Percentiles rank a stretch among this genome's conserved stretches.
These are phyloP conservation scores for Drosophila stalkeri DNA, from an alignment of 2,888 invertebrate species.

Conservation along the genomic window DNA sequence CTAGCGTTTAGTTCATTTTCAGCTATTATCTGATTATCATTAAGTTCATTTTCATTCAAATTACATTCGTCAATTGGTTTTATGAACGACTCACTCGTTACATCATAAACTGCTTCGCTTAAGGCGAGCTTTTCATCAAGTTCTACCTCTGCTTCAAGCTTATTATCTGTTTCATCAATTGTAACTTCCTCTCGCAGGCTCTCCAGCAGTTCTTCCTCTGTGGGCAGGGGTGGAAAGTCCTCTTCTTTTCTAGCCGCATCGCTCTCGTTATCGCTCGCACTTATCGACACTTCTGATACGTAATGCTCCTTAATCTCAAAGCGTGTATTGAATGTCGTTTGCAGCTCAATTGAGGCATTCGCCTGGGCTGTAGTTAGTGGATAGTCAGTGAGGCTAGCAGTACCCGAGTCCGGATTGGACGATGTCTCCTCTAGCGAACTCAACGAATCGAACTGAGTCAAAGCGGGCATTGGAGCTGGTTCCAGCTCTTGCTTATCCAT, in stretches of 20 bases:
- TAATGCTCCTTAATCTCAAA: slow-evolving; percentile 81
- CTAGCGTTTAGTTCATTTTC: slow-evolving; percentile 28
- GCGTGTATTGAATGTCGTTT: slow-evolving; percentile 79
- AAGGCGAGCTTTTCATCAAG: slow-evolving; percentile 44
- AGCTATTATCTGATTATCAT: slow-evolving; percentile 39
- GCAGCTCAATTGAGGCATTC: slow-evolving; percentile 80
- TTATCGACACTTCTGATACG: slow-evolving; percentile 76
- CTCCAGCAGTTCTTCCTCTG: slow-evolving; percentile 73
- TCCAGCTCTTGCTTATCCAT: slow-evolving; percentile 58
- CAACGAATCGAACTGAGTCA: slow-evolving; percentile 79
- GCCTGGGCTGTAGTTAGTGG: slow-evolving; percentile 67
- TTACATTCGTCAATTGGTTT: slow-evolving; percentile 6
- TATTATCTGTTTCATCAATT: slow-evolving; percentile 9
- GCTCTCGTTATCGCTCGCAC: slow-evolving; percentile 22
- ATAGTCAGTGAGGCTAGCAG: slow-evolving; percentile 83
- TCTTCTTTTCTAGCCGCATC: slow-evolving; percentile 20
- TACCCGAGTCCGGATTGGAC: slow-evolving; percentile 85
- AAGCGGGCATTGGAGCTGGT: slow-evolving; percentile 13
- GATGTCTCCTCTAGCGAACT: slow-evolving; percentile 81
- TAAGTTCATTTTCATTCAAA: not conserved
- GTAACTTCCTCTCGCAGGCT: slow-evolving; percentile 67
- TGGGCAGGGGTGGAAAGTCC: slow-evolving; percentile 77
- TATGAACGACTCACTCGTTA: slow-evolving; percentile 41
- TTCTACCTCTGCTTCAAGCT: not conserved
- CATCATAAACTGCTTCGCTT: slow-evolving; percentile 57